A percentile compares a stretch with the other conserved stretches of the same genome.
Conservation (phyloP, 1,140 invertebrate genomes). For the Eufriesea mexicana region DNA sequence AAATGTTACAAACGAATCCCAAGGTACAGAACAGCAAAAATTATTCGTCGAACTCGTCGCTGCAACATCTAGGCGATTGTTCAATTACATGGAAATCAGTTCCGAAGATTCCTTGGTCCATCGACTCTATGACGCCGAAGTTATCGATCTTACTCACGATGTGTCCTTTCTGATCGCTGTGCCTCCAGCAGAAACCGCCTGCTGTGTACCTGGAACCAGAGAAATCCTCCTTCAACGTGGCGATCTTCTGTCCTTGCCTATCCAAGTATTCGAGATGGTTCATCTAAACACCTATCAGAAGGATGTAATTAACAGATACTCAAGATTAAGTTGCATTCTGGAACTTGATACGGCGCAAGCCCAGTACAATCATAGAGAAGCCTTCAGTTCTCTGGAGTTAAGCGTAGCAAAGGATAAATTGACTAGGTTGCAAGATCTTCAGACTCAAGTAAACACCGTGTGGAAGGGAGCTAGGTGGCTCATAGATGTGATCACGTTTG, state of each 20-base stretch:
- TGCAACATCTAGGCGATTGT: slow-evolving; percentile 87
- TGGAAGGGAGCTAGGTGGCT: slow-evolving; percentile 98
- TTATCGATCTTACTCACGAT: slow-evolving; percentile 93
- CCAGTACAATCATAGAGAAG: slow-evolving; percentile 95
- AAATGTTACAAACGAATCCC: slow-evolving; percentile 80
- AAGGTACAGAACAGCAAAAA: slow-evolving; percentile 88
- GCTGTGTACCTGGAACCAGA: slow-evolving; percentile 93
- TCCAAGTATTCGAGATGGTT: slow-evolving; percentile 96
- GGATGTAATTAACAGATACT: slow-evolving; percentile 93
- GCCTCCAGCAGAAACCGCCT: slow-evolving; percentile 94
- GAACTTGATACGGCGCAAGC: slow-evolving; percentile 96
- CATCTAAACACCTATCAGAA: slow-evolving; percentile 95
- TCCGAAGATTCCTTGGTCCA: slow-evolving; percentile 86
- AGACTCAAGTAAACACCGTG: slow-evolving; percentile 90
- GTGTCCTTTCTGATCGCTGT: slow-evolving; percentile 95
- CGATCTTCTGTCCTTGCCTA: slow-evolving; percentile 92
- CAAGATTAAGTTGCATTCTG: slow-evolving; percentile 93
- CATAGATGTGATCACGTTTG: slow-evolving; percentile 96
- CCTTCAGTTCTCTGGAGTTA: slow-evolving; percentile 95
- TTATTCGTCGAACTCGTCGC: slow-evolving; percentile 90
- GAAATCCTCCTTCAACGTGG: slow-evolving; percentile 90
- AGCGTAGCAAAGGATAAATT: slow-evolving; percentile 92
- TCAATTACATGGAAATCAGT: slow-evolving; percentile 91
- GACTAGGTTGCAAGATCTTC: slow-evolving; percentile 90
- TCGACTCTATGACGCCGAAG: slow-evolving; percentile 94